Evolutionary conservation across 64 coral and sea anemone species (phyloP), one percentile per base, ranked within the genome.

Genomic region (Montipora capricornis): DNA sequence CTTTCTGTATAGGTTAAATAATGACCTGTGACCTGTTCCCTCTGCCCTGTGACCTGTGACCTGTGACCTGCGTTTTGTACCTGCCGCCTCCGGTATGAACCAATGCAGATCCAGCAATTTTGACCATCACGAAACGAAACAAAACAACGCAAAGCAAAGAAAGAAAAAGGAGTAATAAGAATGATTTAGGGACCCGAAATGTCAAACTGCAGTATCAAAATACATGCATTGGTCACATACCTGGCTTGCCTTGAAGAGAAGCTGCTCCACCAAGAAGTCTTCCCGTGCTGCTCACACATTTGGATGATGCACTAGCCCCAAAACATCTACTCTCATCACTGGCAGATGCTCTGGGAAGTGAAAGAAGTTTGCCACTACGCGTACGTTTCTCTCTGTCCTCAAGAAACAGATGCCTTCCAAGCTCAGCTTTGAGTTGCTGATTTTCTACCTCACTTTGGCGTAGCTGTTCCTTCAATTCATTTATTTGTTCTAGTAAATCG

Each of bases 261-360:
- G 53, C 24, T 44, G 80, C 55, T 4, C 80, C 80, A 82, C 80
- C 80, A 82, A 62, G 80, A 13, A 82, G 80, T 14, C 17, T 82
- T 44, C 9, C 52, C 52, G 10, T 7, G 6, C 52, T 55, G 5
- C 6, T 55, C 52, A 55, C 52, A 7, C 52, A 5, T 55, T 37
- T 37, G 37, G 52, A 55, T 7, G 52, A 55, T 55, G 52, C 1
- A 55, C 52, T 55, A 10, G 52, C 52, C 10, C 6, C 52, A 55
- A 5, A 55, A 5, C 10, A 10, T 55, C 52, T 55, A 10, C 52
- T 55, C 6, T 55, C 52, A 55, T 10, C 10, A 55, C 5, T 55
- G 52, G 5, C 52, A 55, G 52, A 55, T 55, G 52, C 52, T 55
- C 52, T 55, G 52, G 52, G 10, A 5, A 55, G 10, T 55, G 52